phyloP scores from a whole-genome alignment of 2,797 vertebrate species.

The Nyctibius grandis region DNA sequence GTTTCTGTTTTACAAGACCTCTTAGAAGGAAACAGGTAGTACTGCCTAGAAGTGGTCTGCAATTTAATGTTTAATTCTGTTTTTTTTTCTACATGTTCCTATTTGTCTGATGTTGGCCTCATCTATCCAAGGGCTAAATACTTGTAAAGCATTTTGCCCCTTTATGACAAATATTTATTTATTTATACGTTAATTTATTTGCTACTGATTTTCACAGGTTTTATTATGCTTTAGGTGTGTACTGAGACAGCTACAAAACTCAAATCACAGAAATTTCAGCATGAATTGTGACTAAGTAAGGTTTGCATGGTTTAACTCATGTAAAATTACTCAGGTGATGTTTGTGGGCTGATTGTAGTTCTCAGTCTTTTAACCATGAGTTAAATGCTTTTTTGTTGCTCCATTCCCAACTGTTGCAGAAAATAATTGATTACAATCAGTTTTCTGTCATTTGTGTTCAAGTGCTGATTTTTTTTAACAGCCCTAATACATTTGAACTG shows the following conservation, averaged over 20 bases:
- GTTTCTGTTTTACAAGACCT: not conserved
- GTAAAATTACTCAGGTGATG: not conserved
- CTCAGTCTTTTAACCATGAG: not conserved
- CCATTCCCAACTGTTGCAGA: not conserved
- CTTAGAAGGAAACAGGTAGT: not conserved
- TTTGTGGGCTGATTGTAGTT: not conserved
- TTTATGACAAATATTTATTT: not conserved
- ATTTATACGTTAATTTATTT: not conserved
- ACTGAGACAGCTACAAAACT: not conserved
- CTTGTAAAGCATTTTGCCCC: not conserved
- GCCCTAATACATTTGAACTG: not conserved
- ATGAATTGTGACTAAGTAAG: not conserved
- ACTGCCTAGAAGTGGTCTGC: not conserved
- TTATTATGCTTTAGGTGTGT: not conserved
- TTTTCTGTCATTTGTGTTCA: not conserved
- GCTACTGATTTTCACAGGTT: not conserved
- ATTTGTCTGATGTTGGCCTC: not conserved
- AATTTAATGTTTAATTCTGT: not conserved
- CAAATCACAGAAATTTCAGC: not conserved
- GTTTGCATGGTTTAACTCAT: not conserved
- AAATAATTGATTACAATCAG: not conserved
- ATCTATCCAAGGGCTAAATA: not conserved
- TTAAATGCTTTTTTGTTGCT: not conserved
- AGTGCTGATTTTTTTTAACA: not conserved
- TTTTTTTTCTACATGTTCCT: not conserved